A percentile compares a stretch with the other conserved stretches of the same genome.
These are phyloP conservation scores for Archips xylosteana DNA, from an alignment of 2,888 invertebrate genomes.

Conservation along the genomic window DNA sequence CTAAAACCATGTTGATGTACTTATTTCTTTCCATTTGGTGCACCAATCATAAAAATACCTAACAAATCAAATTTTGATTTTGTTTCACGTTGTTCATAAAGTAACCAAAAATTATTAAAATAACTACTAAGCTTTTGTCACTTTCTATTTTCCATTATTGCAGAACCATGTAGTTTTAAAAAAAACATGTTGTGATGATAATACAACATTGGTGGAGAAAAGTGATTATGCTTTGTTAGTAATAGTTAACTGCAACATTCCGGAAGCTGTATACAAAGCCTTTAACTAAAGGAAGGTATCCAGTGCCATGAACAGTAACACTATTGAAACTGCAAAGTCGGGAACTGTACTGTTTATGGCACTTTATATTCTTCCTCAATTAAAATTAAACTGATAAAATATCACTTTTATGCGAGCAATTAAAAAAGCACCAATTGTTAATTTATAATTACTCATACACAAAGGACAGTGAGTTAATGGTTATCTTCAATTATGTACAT, in stretches of 20 bases:
- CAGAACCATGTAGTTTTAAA: not conserved
- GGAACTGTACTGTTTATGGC: constrained; percentile 16
- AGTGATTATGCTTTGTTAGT: constrained; percentile 75
- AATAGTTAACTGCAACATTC: constrained; percentile 83
- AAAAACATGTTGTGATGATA: not conserved
- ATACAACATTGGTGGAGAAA: constrained; percentile 21
- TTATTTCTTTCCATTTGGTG: constrained; percentile 55
- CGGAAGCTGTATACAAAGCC: constrained; percentile 85
- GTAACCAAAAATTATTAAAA: constrained; percentile 35
- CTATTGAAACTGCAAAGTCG: not conserved
- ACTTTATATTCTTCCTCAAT: constrained; percentile 38
- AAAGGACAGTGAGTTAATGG: constrained; percentile 52
- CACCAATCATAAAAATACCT: constrained; percentile 55
- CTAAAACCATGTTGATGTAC: constrained; percentile 20
- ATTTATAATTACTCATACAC: constrained; percentile 62
- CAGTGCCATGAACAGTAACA: constrained; percentile 27
- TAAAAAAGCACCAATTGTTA: constrained; percentile 79
- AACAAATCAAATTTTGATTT: constrained; percentile 38
- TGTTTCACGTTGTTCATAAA: constrained; percentile 30
- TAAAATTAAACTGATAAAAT: constrained; percentile 68
- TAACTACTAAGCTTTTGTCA: constrained; percentile 40
- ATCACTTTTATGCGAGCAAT: constrained; percentile 69
- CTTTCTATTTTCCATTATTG: constrained; percentile 14
- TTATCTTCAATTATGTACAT: constrained; percentile 76
- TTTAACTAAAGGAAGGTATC: constrained; percentile 56